Evolutionary conservation across 1,140 invertebrate genomes (phyloP), one percentile per base, ranked within the genome.

Genomic region (Macrocentrus cingulum): DNA sequence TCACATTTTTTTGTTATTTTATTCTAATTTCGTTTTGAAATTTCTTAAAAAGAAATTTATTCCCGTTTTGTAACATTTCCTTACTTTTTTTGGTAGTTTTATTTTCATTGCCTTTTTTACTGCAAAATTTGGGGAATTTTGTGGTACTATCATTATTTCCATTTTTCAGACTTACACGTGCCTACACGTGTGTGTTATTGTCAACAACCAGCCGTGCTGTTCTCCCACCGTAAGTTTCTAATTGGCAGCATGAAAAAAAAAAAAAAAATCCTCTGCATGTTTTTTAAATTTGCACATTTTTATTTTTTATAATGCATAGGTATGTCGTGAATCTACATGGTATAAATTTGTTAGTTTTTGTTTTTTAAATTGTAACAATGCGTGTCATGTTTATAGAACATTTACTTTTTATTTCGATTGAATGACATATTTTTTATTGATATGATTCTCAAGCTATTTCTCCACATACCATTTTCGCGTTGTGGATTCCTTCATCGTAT

Each of bases 101-200:
- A 29, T 29, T 5, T 29, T 29, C 9, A 9, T 5, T 4, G 25
- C 9, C 25, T 5, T 29, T 29, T 29, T 29, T 29, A 29, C 9
- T 29, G 25, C 4, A 5, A 29, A 29, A 5, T 29, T 29, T 29
- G 25, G 25, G 25, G 25, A 29, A 29, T 29, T 5, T 22, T 2
- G 37, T 55, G 46, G 59, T 64, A 52, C 66, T 67, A 64, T 64
- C 66, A 63, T 64, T 72, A 63, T 74, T 69, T 52, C 53, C 61
- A 59, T 71, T 74, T 84, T 89, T 77, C 89, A 94, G 91, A 91
- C 88, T 60, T 93, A 92, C 82, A 92, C 91, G 69, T 89, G 91
- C 77, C 84, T 93, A 60, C 91, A 93, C 81, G 90, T 92, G 72
- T 93, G 91, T 82, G 88, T 90, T 68, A 80, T 86, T 67, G 85